Evolutionary conservation across 2,113 vertebrate genomes (phyloP).

Genomic region (Terrapene triunguis): DNA sequence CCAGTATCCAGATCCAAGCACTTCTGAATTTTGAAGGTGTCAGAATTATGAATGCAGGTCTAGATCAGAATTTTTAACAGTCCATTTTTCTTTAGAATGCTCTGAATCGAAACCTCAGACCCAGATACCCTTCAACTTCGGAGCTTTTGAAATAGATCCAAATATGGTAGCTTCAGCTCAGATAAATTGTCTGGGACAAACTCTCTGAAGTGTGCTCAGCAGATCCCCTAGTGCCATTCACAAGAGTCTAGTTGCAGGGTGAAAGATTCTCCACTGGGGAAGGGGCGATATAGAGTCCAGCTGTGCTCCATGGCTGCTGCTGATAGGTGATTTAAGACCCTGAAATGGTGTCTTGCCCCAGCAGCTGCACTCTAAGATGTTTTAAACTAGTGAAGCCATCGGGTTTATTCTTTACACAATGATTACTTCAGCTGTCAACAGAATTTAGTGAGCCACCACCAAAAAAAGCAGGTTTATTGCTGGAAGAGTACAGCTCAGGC

Average conservation of each 20-base stretch:
- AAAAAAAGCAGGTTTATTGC: not conserved
- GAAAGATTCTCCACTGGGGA: not conserved
- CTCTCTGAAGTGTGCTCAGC: not conserved
- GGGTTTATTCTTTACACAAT: not conserved
- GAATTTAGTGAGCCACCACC: not conserved
- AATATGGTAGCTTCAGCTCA: not conserved
- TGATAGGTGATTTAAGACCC: not conserved
- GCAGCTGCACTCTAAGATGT: not conserved
- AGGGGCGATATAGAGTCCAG: not conserved
- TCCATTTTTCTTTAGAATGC: not conserved
- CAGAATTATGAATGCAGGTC: not conserved
- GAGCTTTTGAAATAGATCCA: not conserved
- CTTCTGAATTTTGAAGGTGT: not conserved
- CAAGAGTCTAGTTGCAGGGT: not conserved
- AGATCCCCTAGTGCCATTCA: not conserved
- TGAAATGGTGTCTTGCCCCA: not conserved
- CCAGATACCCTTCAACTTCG: not conserved
- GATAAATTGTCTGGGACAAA: not conserved
- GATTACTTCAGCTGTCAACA: not conserved
- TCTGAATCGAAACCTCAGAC: not conserved
- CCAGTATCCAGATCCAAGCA: not conserved
- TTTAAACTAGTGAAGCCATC: not conserved
- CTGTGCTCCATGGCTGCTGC: not conserved
- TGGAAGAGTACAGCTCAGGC: not conserved
- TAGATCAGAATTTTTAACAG: not conserved